Conservation (phyloP, 1,140 invertebrate species). For the Planococcus citri region DNA sequence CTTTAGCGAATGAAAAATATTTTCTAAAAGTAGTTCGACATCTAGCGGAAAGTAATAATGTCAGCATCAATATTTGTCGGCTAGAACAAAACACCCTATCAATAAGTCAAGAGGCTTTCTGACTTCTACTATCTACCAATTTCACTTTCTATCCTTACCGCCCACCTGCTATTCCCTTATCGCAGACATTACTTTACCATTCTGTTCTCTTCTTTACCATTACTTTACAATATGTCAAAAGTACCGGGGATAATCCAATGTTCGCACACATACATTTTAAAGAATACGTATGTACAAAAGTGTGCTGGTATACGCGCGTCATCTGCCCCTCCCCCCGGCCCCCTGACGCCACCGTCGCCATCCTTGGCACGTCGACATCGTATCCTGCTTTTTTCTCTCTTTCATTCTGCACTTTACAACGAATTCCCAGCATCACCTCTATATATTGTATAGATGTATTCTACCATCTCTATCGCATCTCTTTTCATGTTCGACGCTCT, state of each 20-base stretch:
- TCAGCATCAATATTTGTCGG: slow-evolving; percentile 20
- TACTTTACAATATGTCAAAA: slow-evolving; percentile 8
- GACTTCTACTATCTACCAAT: slow-evolving; percentile 7
- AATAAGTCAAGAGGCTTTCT: slow-evolving; percentile 8
- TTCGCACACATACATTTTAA: not conserved
- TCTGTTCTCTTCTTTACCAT: slow-evolving; percentile 1
- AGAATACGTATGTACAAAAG: too few relatives aligned
- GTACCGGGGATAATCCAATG: not conserved
- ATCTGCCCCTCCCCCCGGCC: too few relatives aligned
- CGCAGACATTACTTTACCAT: not conserved
- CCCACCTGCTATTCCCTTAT: not conserved
- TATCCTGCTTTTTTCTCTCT: too few relatives aligned
- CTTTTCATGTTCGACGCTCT: too few relatives aligned
- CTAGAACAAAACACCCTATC: slow-evolving; percentile 17
- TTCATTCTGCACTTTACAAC: too few relatives aligned
- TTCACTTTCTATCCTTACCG: not conserved
- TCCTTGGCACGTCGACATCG: too few relatives aligned
- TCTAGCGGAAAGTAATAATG: slow-evolving; percentile 17
- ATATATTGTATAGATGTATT: too few relatives aligned
- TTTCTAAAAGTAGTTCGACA: slow-evolving; percentile 17
- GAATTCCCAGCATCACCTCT: too few relatives aligned
- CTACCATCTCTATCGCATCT: not conserved
- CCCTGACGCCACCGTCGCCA: too few relatives aligned
- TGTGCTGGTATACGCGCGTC: too few relatives aligned
- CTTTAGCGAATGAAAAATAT: slow-evolving; percentile 14